These are phyloP conservation scores for Sterna hirundo DNA, from an alignment of 2,113 vertebrate species.

Conservation along the genomic window DNA sequence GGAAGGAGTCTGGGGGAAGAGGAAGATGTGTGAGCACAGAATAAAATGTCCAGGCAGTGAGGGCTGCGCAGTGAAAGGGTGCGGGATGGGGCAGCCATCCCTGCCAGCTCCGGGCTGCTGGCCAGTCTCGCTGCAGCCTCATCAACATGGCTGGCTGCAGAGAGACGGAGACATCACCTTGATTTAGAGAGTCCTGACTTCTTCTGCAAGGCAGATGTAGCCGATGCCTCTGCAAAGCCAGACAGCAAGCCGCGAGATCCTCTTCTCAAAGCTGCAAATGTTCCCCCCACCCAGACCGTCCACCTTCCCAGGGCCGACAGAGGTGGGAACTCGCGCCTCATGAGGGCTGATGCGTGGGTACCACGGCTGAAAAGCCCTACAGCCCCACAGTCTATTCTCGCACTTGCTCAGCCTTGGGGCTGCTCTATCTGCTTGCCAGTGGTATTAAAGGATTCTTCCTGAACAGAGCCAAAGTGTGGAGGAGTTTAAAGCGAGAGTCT, in stretches of 20 bases:
- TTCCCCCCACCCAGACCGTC: fast-evolving
- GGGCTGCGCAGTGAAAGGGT: neutral
- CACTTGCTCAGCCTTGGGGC: neutral
- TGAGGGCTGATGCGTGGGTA: neutral
- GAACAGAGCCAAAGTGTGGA: neutral
- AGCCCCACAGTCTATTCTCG: neutral
- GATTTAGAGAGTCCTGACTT: neutral
- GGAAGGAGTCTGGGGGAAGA: neutral
- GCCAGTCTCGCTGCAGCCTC: constrained; percentile 14
- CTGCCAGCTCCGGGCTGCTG: neutral
- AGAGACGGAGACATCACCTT: neutral
- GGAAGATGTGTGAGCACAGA: neutral
- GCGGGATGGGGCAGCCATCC: neutral
- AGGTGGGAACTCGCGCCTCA: neutral
- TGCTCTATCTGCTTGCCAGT: neutral
- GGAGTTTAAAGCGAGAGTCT: neutral
- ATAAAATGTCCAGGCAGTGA: neutral
- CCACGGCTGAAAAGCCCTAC: neutral
- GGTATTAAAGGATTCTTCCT: neutral
- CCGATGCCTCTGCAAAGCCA: neutral
- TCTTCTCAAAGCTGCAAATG: neutral
- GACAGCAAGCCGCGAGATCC: fast-evolving
- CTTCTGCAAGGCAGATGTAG: fast-evolving
- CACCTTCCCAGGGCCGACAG: neutral
- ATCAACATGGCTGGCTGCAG: neutral